A percentile compares a stretch with the other conserved stretches of the same genome.
phyloP scores from a whole-genome alignment of 2,888 invertebrate species.

The Apantesis nais region DNA sequence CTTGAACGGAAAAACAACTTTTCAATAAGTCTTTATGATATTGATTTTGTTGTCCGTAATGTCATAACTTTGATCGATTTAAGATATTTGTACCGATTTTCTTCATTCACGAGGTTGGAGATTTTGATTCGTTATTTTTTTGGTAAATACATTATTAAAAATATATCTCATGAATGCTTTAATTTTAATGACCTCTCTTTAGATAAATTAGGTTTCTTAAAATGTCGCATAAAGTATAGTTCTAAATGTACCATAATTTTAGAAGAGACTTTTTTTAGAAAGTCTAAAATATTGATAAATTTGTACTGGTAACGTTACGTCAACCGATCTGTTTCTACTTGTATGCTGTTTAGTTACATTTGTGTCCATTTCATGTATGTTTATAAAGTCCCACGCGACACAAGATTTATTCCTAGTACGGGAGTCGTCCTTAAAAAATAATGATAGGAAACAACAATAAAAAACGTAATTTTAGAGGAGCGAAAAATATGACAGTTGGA shows the following conservation, averaged over 20 bases:
- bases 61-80: constrained; percentile 52
- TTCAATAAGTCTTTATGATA: constrained; percentile 62
- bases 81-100: neutral
- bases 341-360: neutral
- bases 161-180: neutral
- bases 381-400: too few relatives aligned
- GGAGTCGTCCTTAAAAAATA: too few relatives aligned
- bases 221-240: neutral
- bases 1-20: constrained; percentile 61
- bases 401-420: too few relatives aligned
- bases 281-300: neutral
- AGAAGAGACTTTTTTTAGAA: neutral
- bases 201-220: neutral
- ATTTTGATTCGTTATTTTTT: neutral
- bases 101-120: neutral
- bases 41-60: constrained; percentile 59
- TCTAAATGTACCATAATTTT: neutral
- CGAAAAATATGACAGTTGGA: too few relatives aligned
- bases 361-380: too few relatives aligned
- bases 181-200: neutral
- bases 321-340: neutral
- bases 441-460: neutral
- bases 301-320: neutral
- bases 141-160: neutral
- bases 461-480: neutral